Percentiles rank a stretch among this genome's conserved stretches.
These are phyloP conservation scores for Nyctereutes procyonoides DNA, from an alignment of 2,113 vertebrate genomes.

Conservation along the genomic window DNA sequence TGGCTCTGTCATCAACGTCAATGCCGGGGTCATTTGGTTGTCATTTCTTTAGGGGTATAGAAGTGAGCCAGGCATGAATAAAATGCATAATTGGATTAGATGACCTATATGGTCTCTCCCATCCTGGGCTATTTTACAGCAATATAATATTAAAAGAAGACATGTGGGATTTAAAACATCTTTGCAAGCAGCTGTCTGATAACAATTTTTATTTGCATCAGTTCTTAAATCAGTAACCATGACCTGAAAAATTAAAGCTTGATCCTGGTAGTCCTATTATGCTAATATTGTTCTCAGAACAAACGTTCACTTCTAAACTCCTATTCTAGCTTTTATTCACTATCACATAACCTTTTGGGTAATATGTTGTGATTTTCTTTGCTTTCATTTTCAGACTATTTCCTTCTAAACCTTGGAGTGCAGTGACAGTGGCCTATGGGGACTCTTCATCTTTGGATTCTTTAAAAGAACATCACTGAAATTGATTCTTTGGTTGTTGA, in stretches of 20 bases:
- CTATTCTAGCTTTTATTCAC: conserved; percentile 16
- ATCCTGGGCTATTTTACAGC: not conserved
- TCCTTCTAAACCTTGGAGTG: conserved; percentile 60
- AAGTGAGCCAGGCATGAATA: conserved; percentile 43
- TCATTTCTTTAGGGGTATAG: conserved; percentile 41
- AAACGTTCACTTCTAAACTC: conserved; percentile 26
- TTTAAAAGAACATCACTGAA: conserved; percentile 67
- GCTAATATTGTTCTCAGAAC: conserved; percentile 41
- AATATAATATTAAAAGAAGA: conserved; percentile 8
- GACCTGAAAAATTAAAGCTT: conserved; percentile 54
- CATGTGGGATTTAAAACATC: conserved; percentile 37
- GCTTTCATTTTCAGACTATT: conserved; percentile 51
- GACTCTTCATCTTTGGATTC: conserved; percentile 62
- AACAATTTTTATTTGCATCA: conserved; percentile 42
- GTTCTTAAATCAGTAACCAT: conserved; percentile 49
- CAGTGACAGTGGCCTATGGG: conserved; percentile 30
- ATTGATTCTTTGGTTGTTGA: conserved; percentile 64
- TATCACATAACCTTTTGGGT: not conserved
- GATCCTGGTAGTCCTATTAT: not conserved
- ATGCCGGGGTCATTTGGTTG: not conserved
- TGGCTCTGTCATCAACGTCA: not conserved
- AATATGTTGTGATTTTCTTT: conserved; percentile 44
- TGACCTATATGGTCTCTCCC: not conserved
- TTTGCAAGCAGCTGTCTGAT: conserved; percentile 32
- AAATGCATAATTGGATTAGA: conserved; percentile 56